Base-by-base conservation (phyloP, 1,140 invertebrate species). In the Ridgeia piscesae region DNA sequence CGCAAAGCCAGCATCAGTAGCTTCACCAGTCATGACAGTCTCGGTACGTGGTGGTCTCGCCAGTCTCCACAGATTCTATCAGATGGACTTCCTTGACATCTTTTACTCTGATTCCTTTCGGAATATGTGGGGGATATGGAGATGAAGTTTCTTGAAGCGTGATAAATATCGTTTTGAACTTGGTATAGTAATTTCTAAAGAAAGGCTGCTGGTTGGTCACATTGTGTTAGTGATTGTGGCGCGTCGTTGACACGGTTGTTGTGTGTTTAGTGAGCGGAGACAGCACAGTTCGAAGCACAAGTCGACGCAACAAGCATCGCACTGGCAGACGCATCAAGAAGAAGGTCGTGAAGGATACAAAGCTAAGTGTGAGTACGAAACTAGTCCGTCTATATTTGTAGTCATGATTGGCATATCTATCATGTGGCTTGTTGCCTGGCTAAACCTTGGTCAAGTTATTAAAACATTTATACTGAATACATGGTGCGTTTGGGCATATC, bases 261-360 rank as follows among this genome's bases (percentile, higher is more conserved):
- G 58, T 77, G 58, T 31, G 2, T 77, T 77, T 31, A 77, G 58
- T 77, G 58, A 77, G 58, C 27, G 58, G 58, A 31, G 58, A 77
- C 58, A 77, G 58, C 58, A 77, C 58, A 17, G 58, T 77, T 77
- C 58, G 58, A 77, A 77, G 58, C 58, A 77, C 58, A 31, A 77
- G 58, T 77, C 58, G 58, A 27, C 58, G 58, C 17, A 77, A 31
- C 58, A 77, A 77, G 27, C 58, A 17, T 17, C 58, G 58, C 58
- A 77, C 17, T 77, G 58, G 17, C 58, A 17, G 58, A 0, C 58
- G 58, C 27, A 21, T 77, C 11, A 77, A 77, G 58, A 92, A 58
- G 91, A 92, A 35, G 91, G 88, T 92, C 11, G 34, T 88, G 58
- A 77, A 77, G 58, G 27, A 17, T 31, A 77, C 58, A 21, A 77